These are phyloP conservation scores for Oreochromis aureus DNA, from an alignment of 2,113 vertebrate species.

Conservation along the genomic window DNA sequence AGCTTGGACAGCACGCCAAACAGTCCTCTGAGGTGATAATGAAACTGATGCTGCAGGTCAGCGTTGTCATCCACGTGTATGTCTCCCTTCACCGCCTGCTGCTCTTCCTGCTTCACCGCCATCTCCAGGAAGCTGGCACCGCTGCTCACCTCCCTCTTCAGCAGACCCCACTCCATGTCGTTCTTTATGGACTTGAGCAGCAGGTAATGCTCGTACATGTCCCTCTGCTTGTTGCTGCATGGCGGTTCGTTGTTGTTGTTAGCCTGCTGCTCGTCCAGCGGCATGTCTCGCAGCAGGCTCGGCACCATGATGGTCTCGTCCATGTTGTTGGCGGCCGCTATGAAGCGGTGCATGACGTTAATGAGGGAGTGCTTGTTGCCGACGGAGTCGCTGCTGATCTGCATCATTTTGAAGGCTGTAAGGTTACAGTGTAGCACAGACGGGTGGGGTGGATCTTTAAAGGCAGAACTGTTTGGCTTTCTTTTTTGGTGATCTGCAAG, in stretches of 20 bases:
- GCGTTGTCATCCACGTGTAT: slow-evolving; percentile 13
- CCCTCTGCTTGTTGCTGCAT: slow-evolving; percentile 68
- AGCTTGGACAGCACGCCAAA: slow-evolving; percentile 78
- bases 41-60: slow-evolving; percentile 73
- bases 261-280: slow-evolving; percentile 67
- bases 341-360: slow-evolving; percentile 79
- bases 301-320: slow-evolving; percentile 81
- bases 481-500: slow-evolving; percentile 22
- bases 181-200: slow-evolving; percentile 79
- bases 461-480: neutral
- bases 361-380: slow-evolving; percentile 77
- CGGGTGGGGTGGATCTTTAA: neutral
- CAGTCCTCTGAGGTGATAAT: slow-evolving; percentile 74
- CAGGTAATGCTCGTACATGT: slow-evolving; percentile 80
- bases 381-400: slow-evolving; percentile 63
- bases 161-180: slow-evolving; percentile 78
- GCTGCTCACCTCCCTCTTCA: slow-evolving; percentile 68
- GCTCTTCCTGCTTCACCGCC: slow-evolving; percentile 70
- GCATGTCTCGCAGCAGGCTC: slow-evolving; percentile 72
- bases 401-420: slow-evolving; percentile 69
- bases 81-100: slow-evolving; percentile 26
- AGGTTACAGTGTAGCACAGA: neutral
- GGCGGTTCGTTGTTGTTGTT: slow-evolving; percentile 52
- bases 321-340: slow-evolving; percentile 79
- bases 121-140: slow-evolving; percentile 72